Evolutionary conservation across 2,888 invertebrate species (phyloP), one percentile per base, ranked within the genome.

Genomic region (Caenorhabditis sp.): DNA sequence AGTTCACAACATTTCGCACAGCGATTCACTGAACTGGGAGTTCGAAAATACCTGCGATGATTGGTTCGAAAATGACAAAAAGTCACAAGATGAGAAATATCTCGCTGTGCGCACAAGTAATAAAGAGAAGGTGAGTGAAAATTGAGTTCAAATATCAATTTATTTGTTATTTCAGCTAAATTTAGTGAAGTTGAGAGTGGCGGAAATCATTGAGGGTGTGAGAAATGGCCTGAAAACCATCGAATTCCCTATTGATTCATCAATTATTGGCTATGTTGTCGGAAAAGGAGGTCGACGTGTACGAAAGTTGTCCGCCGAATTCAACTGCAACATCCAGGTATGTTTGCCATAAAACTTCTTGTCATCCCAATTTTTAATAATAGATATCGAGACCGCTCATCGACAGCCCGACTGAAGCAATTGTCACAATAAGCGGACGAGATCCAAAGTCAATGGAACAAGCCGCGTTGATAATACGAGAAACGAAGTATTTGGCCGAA

Each of bases 231-330:
- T 67, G 63, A 67, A 67, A 26, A 56, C 21, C 1, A n/a, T 58
- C 1, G 67, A 71, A 20, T 71, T 71, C 25, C n/a, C n/a, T 20
- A 61, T 71, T 14, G 71, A 71, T 5, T 27, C 59, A 3, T 59
- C 67, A 43, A 64, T 67, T 54, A 63, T 71, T 50, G 71, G 71
- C 14, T 71, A 60, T 57, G 59, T 67, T 36, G 67, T 71, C 62
- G 71, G 71, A 25, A 54, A 43, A n/a, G 67, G 67, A 12, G 71
- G 71, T n/a, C 57, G 63, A 5, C 56, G 67, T 56, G 67, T 71
- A 26, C 59, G 61, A 43, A 64, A 59, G 10, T 60, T 71, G 8
- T 59, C 62, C 4, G 71, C 65, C 54, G 62, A 63, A 20, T 71
- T 67, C 61, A 67, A 60, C 20, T 66, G 67, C 17, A 54, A 67